Evolutionary conservation across 2,797 vertebrate genomes (phyloP).

Genomic region (Alfaro cultratus): DNA sequence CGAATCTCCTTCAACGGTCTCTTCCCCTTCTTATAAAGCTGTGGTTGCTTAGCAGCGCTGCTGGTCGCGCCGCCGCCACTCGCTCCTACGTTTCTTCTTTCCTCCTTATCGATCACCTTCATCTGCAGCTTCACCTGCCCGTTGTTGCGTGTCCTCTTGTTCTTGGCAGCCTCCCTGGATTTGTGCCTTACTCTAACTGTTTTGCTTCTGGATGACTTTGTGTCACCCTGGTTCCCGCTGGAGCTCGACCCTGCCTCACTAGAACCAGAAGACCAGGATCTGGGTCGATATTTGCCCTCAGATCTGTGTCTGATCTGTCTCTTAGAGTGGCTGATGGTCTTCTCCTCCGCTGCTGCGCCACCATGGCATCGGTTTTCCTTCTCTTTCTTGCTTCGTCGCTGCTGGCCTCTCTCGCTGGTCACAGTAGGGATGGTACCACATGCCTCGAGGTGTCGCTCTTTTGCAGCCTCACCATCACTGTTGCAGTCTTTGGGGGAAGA

Average conservation of each 20-base stretch:
- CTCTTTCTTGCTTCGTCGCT: slow-evolving; percentile 87
- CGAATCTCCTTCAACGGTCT: slow-evolving; percentile 88
- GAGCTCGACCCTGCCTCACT: slow-evolving; percentile 98
- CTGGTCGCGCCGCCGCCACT: slow-evolving; percentile 77
- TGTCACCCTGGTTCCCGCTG: slow-evolving; percentile 90
- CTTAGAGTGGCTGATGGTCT: slow-evolving; percentile 80
- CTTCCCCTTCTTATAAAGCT: slow-evolving; percentile 92
- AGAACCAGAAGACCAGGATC: slow-evolving; percentile 98
- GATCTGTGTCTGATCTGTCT: slow-evolving; percentile 89
- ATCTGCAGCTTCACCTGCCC: slow-evolving; percentile 87
- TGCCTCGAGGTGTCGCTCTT: slow-evolving; percentile 81
- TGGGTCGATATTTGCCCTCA: slow-evolving; percentile 90
- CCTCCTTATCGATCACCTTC: slow-evolving; percentile 86
- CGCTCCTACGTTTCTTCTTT: slow-evolving; percentile 80
- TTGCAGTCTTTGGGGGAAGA: slow-evolving; percentile 97
- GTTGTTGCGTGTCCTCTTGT: slow-evolving; percentile 85
- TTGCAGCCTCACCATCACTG: slow-evolving; percentile 90
- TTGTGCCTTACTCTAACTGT: slow-evolving; percentile 90
- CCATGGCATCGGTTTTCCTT: slow-evolving; percentile 88
- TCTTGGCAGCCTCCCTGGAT: slow-evolving; percentile 87
- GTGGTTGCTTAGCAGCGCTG: slow-evolving; percentile 82
- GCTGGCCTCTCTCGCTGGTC: slow-evolving; percentile 80
- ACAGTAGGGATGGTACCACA: slow-evolving; percentile 63
- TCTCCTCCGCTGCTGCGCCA: slow-evolving; percentile 81
- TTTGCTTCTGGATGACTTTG: slow-evolving; percentile 83